These are phyloP conservation scores for Ailuropoda melanoleuca DNA, from an alignment of 2,113 vertebrate species.

Conservation along the genomic window DNA sequence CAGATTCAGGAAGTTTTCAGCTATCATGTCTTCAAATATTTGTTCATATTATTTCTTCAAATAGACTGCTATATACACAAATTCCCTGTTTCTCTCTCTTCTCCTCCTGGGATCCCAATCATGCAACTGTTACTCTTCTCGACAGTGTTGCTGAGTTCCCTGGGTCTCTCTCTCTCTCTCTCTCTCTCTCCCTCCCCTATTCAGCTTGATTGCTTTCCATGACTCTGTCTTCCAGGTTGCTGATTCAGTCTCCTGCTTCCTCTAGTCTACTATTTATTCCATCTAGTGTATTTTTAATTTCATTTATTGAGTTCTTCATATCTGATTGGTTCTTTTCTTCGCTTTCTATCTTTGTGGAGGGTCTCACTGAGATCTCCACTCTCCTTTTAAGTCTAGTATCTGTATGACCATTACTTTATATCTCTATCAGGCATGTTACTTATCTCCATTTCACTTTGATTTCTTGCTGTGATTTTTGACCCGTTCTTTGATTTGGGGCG, in stretches of 20 bases:
- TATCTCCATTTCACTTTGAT: neutral
- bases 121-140: neutral
- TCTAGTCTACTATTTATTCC: neutral
- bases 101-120: neutral
- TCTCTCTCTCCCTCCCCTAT: neutral
- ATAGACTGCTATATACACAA: too few relatives aligned
- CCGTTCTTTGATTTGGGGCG: neutral
- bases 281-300: neutral
- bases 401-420: neutral
- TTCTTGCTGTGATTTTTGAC: neutral
- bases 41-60: too few relatives aligned
- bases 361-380: neutral
- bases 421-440: neutral
- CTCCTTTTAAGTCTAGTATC: neutral
- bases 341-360: neutral
- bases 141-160: neutral
- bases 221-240: neutral
- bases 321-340: neutral
- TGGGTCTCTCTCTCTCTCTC: accelerated
- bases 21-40: neutral
- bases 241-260: neutral
- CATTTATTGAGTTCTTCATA: neutral
- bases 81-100: neutral
- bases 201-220: neutral
- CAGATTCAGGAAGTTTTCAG: neutral